Conservation (phyloP, 2,797 vertebrate species). For the Enteromius afrohamiltoni region DNA sequence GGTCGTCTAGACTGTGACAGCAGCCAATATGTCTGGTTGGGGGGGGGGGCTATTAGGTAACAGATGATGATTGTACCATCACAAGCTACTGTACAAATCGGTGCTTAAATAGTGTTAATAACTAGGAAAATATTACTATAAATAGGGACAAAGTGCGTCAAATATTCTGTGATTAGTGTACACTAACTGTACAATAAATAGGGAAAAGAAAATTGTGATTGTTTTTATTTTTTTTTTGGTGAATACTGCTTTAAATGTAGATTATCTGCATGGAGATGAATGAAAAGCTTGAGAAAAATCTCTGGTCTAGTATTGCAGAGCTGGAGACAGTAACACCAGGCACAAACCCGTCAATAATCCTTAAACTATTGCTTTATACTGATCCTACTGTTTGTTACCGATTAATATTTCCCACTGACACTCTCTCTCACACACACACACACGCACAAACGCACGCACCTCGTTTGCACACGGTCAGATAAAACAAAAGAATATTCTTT, state of each 20-base stretch:
- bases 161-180: not conserved
- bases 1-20: constrained; percentile 26
- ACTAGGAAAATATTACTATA: constrained; percentile 27
- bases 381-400: constrained; percentile 52
- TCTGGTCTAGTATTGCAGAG: constrained; percentile 47
- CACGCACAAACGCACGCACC: constrained; percentile 25
- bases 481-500: constrained; percentile 52
- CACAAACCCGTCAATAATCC: constrained; percentile 28
- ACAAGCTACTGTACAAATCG: constrained; percentile 27
- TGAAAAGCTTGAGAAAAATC: constrained; percentile 24
- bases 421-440: not conserved
- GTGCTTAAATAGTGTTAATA: constrained; percentile 7
- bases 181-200: not conserved
- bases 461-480: constrained; percentile 56
- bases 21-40: constrained; percentile 20
- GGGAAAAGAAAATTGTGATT: constrained; percentile 7
- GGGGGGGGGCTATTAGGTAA: constrained; percentile 28
- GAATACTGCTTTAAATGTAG: constrained; percentile 10
- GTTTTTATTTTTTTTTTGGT: not conserved
- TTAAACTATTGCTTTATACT: constrained; percentile 61
- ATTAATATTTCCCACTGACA: constrained; percentile 51
- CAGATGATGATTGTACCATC: constrained; percentile 28
- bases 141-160: constrained; percentile 24
- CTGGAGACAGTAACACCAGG: constrained; percentile 16
- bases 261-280: constrained; percentile 28